These are phyloP conservation scores for Coenobita brevimanus DNA, from an alignment of 1,140 invertebrate species.

Conservation along the genomic window DNA sequence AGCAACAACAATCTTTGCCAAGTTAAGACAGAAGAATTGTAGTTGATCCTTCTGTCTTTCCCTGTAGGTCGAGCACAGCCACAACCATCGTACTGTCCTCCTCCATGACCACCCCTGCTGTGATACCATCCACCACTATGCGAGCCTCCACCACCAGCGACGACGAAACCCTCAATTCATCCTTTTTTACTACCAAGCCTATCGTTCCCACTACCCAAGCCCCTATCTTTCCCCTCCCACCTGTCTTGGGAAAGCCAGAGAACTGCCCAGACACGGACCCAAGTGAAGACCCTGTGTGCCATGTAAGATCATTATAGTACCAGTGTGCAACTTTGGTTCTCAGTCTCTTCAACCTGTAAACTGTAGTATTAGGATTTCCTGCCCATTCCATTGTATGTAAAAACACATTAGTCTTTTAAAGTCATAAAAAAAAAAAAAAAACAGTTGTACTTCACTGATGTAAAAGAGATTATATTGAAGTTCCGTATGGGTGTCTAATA, in stretches of 20 bases:
- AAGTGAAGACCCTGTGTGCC: slow-evolving; percentile 35
- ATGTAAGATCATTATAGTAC: too few species aligned
- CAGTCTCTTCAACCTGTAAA: too few species aligned
- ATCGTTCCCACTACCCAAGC: background rate
- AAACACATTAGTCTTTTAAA: too few species aligned
- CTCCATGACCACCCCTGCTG: slow-evolving; percentile 45
- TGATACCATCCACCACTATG: background rate
- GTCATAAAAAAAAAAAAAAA: too few species aligned
- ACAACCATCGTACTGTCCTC: slow-evolving; percentile 42
- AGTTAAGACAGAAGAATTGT: too few species aligned
- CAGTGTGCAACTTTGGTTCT: too few species aligned
- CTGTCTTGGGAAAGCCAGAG: slow-evolving; percentile 44
- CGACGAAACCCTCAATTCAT: slow-evolving; percentile 33
- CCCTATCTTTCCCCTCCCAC: slow-evolving; percentile 25
- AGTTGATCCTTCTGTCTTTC: background rate
- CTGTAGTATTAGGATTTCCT: too few species aligned
- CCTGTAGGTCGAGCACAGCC: slow-evolving; percentile 29
- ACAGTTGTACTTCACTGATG: too few species aligned
- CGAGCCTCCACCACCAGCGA: slow-evolving; percentile 17
- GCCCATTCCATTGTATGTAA: too few species aligned
- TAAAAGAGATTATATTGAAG: too few species aligned
- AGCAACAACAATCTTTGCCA: too few species aligned
- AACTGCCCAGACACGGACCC: slow-evolving; percentile 21
- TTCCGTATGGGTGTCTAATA: too few species aligned
- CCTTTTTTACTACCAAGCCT: slow-evolving; percentile 22